Percentiles rank a stretch among this genome's conserved stretches.
Conservation (phyloP, 1,140 invertebrate genomes). For the Thaumatotibia leucotreta region DNA sequence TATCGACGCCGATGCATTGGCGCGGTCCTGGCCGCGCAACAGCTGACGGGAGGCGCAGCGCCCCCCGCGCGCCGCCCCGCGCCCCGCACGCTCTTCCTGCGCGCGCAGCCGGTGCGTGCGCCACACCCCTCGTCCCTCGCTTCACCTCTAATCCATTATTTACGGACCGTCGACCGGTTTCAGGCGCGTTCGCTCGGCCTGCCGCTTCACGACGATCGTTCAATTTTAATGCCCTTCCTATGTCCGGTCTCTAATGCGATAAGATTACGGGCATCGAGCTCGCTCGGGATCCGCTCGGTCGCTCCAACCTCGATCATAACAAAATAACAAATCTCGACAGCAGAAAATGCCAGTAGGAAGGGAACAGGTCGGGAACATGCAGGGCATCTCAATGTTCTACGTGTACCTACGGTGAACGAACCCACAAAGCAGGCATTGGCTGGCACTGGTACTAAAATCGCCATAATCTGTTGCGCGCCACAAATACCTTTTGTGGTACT, state of each 20-base stretch:
- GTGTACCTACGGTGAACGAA: slow-evolving; percentile 49
- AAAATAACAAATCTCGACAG: neutral
- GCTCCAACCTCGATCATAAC: neutral
- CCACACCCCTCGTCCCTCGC: slow-evolving; percentile 26
- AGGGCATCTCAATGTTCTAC: neutral
- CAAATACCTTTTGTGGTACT: slow-evolving; percentile 48
- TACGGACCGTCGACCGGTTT: slow-evolving; percentile 74
- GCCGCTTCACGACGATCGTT: slow-evolving; percentile 66
- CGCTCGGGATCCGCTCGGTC: slow-evolving; percentile 28
- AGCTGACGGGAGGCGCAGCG: slow-evolving; percentile 67
- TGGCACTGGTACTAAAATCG: slow-evolving; percentile 52
- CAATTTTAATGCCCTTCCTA: slow-evolving; percentile 75
- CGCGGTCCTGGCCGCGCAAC: slow-evolving; percentile 68
- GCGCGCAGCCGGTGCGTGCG: slow-evolving; percentile 18
- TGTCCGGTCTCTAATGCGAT: slow-evolving; percentile 73
- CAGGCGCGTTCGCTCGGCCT: slow-evolving; percentile 65
- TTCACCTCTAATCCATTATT: slow-evolving; percentile 73
- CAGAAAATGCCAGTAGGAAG: neutral
- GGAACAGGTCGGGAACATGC: neutral
- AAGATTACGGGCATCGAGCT: slow-evolving; percentile 58
- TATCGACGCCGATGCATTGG: slow-evolving; percentile 68
- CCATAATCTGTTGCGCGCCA: slow-evolving; percentile 56
- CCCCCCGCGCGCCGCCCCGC: slow-evolving; percentile 35
- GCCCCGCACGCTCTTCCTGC: slow-evolving; percentile 28
- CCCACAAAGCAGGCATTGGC: slow-evolving; percentile 36